phyloP scores from a whole-genome alignment of 2,888 invertebrate species.

The Orthonychiurus folsomi region DNA sequence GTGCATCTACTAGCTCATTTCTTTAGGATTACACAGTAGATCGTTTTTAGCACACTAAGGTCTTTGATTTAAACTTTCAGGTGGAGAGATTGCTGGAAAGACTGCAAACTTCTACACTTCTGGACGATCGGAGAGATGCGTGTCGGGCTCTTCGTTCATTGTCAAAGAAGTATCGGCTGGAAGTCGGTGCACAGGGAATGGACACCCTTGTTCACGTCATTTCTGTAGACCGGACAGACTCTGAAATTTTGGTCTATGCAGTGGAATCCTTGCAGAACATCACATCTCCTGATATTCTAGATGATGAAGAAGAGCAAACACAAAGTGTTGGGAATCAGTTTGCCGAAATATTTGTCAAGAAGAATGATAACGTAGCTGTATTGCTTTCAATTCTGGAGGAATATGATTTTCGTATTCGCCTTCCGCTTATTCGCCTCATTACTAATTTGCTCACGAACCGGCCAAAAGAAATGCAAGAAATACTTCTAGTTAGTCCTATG shows the following conservation, averaged over 20 bases:
- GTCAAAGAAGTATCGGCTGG: constrained; percentile 82
- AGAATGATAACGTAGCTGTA: constrained; percentile 69
- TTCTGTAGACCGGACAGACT: constrained; percentile 77
- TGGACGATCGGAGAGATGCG: constrained; percentile 93
- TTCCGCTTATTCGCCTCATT: constrained; percentile 80
- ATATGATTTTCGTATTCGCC: constrained; percentile 86
- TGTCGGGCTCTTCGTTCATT: constrained; percentile 86
- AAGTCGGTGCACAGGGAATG: constrained; percentile 90
- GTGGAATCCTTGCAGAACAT: constrained; percentile 87
- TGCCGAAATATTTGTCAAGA: constrained; percentile 94
- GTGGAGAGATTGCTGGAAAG: constrained; percentile 81
- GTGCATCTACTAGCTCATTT: no score
- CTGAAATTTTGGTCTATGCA: constrained; percentile 84
- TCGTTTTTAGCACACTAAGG: no score
- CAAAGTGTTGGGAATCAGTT: constrained; percentile 72
- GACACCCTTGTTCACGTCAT: constrained; percentile 64
- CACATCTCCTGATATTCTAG: constrained; percentile 68
- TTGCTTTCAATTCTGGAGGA: constrained; percentile 81
- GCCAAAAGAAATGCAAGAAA: constrained; percentile 77
- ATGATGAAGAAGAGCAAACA: constrained; percentile 52
- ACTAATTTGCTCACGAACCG: constrained; percentile 77
- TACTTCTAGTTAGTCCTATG: constrained; percentile 83
- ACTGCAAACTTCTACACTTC: constrained; percentile 78
- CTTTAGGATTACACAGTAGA: no score
- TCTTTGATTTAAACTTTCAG: constrained; percentile 19